Base-by-base conservation (phyloP, 2,113 vertebrate species). In the Channa argus region DNA sequence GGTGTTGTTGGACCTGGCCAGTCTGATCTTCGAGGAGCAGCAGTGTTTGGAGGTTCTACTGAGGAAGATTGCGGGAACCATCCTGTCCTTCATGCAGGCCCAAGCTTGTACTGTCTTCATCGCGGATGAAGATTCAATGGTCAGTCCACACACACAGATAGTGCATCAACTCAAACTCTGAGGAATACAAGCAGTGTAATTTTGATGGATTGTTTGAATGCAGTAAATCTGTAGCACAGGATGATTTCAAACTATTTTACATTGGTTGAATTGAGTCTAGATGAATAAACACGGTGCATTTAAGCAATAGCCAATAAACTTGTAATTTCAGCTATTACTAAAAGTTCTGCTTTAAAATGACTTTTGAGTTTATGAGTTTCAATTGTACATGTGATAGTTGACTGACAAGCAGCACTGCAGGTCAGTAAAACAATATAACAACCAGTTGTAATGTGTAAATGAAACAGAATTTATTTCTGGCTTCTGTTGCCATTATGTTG, bases 1-100 rank as follows among this genome's bases (percentile, higher is more conserved):
- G 98, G 97, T 99, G 77, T 94, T 99, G 69, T 89, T 99, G 77
- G 96, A 99, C 80, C 93, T 99, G 85, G 97, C 98, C 73, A 99
- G 96, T 84, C 91, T 99, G 71, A 98, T 99, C 85, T 99, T 99
- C 71, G 98, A 99, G 89, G 97, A 99, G 87, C 98, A 99, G 56
- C 97, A 97, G 77, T 97, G 96, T 47, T 79, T 99, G 88, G 97
- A 99, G 86, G 96, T 98, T 12, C 94, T 99, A 56, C 90, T 99
- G 88, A 96, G 95, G 92, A 99, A 97, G 91, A 98, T 99, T 33
- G 95, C 96, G 33, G 97, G 96, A 65, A 99, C 96, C 5, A 99
- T 99, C 85, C 94, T 98, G 86, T 97, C 98, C 49, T 99, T 99
- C 89, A 98, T 99, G 97, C 97, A 97, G 86, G 96, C 97, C 61